A percentile compares a stretch with the other conserved stretches of the same genome.
Conservation (phyloP, 2,113 vertebrate species). For the Laticauda laticaudata region DNA sequence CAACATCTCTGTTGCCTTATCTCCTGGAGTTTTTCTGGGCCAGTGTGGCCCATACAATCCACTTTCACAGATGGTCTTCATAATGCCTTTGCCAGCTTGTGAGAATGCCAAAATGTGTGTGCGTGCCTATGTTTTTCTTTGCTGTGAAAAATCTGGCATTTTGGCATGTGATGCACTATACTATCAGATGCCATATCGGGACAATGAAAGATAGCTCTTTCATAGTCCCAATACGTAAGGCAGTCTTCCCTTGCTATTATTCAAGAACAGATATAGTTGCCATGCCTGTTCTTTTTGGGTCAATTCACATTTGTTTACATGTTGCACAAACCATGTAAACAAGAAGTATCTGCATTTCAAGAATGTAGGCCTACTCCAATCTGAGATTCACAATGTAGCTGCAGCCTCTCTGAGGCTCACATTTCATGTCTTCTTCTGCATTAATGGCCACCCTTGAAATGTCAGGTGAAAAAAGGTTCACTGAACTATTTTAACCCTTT, state of each 20-base stretch:
- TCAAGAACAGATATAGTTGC: neutral
- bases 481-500: neutral
- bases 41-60: neutral
- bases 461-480: neutral
- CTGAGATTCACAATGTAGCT: neutral
- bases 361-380: neutral
- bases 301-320: neutral
- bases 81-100: neutral
- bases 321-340: neutral
- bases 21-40: neutral
- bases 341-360: neutral
- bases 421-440: neutral
- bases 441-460: neutral
- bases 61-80: neutral
- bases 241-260: neutral
- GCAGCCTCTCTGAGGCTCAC: neutral
- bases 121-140: neutral
- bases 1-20: neutral
- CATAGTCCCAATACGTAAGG: neutral
- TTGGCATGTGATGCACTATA: neutral
- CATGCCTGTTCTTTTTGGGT: neutral
- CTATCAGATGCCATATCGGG: neutral
- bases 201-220: neutral
- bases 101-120: neutral
- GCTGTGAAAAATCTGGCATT: neutral